A percentile compares a stretch with the other conserved stretches of the same genome.
phyloP scores from a whole-genome alignment of 2,113 vertebrate genomes.

The Nicator chloris region DNA sequence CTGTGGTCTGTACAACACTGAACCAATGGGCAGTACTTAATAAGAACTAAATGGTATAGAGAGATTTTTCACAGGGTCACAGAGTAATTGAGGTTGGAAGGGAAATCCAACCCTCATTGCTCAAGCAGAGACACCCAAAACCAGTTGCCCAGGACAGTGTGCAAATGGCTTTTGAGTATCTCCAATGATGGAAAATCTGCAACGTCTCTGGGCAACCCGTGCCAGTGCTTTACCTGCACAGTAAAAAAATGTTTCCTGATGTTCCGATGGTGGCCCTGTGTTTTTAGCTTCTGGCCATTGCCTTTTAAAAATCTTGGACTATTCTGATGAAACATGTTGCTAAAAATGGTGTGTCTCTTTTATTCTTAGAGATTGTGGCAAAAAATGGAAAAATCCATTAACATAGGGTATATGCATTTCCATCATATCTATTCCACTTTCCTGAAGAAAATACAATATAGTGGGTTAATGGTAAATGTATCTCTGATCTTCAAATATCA shows the following conservation, averaged over 20 bases:
- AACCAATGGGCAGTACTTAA: not conserved
- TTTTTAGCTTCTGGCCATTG: not conserved
- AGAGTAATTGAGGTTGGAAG: not conserved
- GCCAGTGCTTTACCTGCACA: not conserved
- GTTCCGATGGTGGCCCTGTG: not conserved
- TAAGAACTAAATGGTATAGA: not conserved
- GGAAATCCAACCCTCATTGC: accelerated
- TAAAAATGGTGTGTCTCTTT: not conserved
- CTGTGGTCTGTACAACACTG: not conserved
- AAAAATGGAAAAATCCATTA: not conserved
- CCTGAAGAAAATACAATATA: not conserved
- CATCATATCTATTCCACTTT: not conserved
- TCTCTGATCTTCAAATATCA: not conserved
- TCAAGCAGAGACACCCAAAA: not conserved
- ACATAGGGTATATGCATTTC: not conserved
- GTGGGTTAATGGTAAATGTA: not conserved
- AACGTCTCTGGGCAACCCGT: not conserved
- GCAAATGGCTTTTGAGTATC: not conserved
- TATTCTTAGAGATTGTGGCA: not conserved
- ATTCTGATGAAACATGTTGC: not conserved
- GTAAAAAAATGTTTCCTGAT: not conserved
- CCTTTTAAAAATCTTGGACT: not conserved
- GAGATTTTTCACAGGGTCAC: not conserved
- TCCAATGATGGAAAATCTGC: not conserved
- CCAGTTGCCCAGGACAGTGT: not conserved